Base-by-base conservation (phyloP, 23 tunicate genomes). In the Botrylloides violaceus region DNA sequence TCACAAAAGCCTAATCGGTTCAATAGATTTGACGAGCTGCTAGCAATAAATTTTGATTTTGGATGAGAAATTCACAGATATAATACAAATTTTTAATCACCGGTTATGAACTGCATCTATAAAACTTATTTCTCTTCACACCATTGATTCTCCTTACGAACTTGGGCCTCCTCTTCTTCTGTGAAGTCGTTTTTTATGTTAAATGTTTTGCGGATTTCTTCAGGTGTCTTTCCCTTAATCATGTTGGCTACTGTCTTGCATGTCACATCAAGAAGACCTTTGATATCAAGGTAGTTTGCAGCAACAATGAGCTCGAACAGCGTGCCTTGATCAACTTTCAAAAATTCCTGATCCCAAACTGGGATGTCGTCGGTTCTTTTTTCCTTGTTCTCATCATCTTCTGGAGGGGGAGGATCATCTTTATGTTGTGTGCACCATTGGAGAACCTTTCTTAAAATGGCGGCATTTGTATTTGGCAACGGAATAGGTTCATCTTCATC, bases 261-360 rank as follows among this genome's bases (percentile, higher is more conserved):
- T 12, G 99, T 88, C 15, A 82, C 94, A 55, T 88, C 99, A 21
- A 94, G 75, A 3, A 94, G 66, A 23, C 91, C 87, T 77, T 88
- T 82, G 71, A 94, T 94, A 53, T 94, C 99, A 64, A 94, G 61
- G 38, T 94, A 94, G 65, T 94, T 94, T 12, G 99, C 99, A 20
- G 99, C 99, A 65, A 88, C 34, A 38, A 88, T 88, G 23, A 88
- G 72, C 37, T 88, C 99, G 59, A 94, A 94, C 30, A 94, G 61
- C 1, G 99, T 94, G 65, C 99, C 99, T 65, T 94, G 99, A 65
- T 94, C 99, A 49, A 94, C 99, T 77, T 94, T 94, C 9, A 94
- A 71, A 56, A 94, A 94, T 74, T 94, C 99, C 38, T 89, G 95
- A 75, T 94, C 99, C 99, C 99, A 94, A 39, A 80, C 87, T n/a